A percentile compares a stretch with the other conserved stretches of the same genome.
phyloP scores from a whole-genome alignment of 2,797 vertebrate species.

The Graptemys geographica region DNA sequence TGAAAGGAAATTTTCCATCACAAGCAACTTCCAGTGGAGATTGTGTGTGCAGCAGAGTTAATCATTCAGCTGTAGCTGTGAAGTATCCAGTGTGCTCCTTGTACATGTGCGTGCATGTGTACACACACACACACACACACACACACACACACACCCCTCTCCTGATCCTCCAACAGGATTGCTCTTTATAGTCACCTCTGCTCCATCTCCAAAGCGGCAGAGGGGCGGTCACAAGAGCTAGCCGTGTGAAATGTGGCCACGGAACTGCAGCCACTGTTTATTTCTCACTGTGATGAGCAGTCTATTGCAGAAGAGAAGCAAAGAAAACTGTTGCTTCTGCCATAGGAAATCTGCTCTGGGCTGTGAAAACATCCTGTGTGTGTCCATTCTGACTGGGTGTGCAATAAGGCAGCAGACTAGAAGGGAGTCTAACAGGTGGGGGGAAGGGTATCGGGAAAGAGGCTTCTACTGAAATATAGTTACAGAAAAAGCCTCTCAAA shows the following conservation, averaged over 20 bases:
- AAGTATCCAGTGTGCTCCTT: too few species aligned
- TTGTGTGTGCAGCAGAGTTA: not conserved
- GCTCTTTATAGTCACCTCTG: not conserved
- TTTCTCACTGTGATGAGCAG: not conserved
- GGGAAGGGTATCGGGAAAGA: not conserved
- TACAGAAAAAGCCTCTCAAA: not conserved
- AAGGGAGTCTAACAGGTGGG: not conserved
- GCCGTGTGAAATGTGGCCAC: not conserved
- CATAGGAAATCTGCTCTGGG: not conserved
- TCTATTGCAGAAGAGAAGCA: not conserved
- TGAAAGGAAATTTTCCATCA: not conserved
- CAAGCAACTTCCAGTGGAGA: not conserved
- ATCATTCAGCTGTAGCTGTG: not conserved
- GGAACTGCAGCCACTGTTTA: not conserved
- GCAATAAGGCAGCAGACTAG: not conserved
- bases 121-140: too few species aligned
- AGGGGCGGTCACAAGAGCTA: not conserved
- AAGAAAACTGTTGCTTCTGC: not conserved
- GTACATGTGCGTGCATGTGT: too few species aligned
- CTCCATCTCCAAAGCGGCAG: not conserved
- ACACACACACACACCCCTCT: too few species aligned
- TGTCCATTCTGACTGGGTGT: not conserved
- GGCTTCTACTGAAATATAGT: not conserved
- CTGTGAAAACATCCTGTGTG: not conserved
- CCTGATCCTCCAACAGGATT: too few species aligned